Conservation (phyloP, 2,113 vertebrate genomes). For the Salminus brasiliensis region DNA sequence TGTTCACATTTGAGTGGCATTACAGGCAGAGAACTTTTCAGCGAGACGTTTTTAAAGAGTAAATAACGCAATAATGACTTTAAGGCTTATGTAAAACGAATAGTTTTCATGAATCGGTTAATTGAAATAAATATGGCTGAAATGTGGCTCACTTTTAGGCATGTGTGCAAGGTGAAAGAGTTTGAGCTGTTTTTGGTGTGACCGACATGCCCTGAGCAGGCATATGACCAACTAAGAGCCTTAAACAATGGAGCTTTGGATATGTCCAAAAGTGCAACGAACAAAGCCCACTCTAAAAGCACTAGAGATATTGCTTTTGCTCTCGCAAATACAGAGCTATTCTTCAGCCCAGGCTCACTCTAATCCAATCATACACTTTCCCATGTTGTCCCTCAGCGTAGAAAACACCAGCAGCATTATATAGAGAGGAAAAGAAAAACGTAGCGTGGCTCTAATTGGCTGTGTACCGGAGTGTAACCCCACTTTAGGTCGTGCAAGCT, state of each 20-base stretch:
- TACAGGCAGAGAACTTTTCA: neutral
- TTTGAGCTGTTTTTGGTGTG: constrained; percentile 36
- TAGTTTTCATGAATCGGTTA: neutral
- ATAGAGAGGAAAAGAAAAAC: neutral
- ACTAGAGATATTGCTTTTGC: neutral
- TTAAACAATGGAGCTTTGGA: constrained; percentile 48
- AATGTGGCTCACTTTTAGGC: neutral
- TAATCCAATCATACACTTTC: neutral
- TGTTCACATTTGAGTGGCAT: neutral
- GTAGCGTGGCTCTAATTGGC: neutral
- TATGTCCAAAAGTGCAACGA: neutral
- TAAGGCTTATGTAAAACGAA: neutral
- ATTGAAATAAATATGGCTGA: too few species aligned
- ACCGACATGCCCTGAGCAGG: constrained; percentile 54
- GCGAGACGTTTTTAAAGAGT: neutral
- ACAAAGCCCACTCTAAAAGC: neutral
- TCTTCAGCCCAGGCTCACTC: neutral
- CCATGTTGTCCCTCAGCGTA: neutral
- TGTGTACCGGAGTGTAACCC: neutral
- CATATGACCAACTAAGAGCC: constrained; percentile 76
- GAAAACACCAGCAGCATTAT: neutral
- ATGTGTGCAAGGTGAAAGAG: neutral
- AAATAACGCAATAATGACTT: neutral
- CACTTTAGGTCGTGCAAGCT: neutral
- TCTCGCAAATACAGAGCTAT: neutral